Base-by-base conservation (phyloP, 1,140 invertebrate species). In the Polyergus mexicanus region DNA sequence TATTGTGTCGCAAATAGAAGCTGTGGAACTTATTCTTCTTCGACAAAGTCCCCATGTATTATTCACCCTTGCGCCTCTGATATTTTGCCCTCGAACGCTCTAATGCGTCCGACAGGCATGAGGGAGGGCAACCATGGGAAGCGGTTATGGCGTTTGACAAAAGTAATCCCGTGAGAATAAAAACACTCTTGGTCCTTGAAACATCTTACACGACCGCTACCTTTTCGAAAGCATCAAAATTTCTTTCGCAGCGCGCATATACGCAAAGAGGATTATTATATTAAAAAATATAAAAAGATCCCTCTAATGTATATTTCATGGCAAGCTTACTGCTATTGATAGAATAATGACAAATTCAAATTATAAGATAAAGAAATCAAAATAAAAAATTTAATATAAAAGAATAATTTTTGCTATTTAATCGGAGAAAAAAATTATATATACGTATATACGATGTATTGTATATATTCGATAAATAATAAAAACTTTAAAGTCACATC, bases 41-140 rank as follows among this genome's bases (percentile, higher is more conserved):
- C 69, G 65, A 71, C 28, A 25, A n/a, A 86, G 77, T 89, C 88
- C 86, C 88, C 90, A 93, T 93, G 92, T 93, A 94, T 93, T 93
- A 93, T 93, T 93, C 93, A 94, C 87, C 89, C 74, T 86, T 84
- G 84, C 85, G 85, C 77, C 85, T 89, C 89, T 90, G 92, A 93
- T 93, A 93, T 93, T 94, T 94, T 92, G 93, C 90, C 91, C 92
- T 91, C 92, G 93, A 93, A 94, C 86, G 92, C 90, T 92, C 90
- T 91, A 92, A 94, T 88, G 91, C 91, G 87, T 41, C 62, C 75
- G 68, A 86, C 85, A 86, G 68, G 87, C 75, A 85, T 63, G 74
- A 66, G 66, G 78, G 62, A 58, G 77, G 85, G 38, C 63, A 72
- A 63, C 28, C 13, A 25, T 28, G 38, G 74, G 13, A 19, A 62